Evolutionary conservation across 2,113 vertebrate genomes (phyloP), one percentile per base, ranked within the genome.

Genomic region (Condylura cristata): DNA sequence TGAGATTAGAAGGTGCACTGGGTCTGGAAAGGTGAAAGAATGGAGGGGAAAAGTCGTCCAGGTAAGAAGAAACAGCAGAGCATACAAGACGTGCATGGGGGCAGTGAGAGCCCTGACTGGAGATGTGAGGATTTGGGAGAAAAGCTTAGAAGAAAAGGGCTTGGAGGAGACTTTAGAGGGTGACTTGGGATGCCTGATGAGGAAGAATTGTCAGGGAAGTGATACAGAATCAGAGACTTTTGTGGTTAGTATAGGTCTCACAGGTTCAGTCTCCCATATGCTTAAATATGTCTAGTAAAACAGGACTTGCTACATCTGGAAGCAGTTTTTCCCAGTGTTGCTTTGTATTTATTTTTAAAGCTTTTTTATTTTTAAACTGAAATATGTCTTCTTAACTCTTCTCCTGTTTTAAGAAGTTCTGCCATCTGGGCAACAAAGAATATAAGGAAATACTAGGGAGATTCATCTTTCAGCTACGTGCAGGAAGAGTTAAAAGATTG

Each of bases 311-410:
- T 63, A 56, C 66, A 51, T 83, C 51, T 84, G 93, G 93, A 90
- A 92, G 51, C 53, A 84, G 24, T 24, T 87, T 80, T 95, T 95
- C 86, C 75, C 39, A 80, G n/a, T 65, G 70, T 83, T 94, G 66
- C 53, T 92, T 94, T 93, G 81, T 83, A 70, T 95, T 95, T 96
- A 85, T 96, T 97, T 96, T 90, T 93, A 95, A 92, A 90, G 24
- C 51, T 60, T 89, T 95, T 92, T 85, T 81, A 10, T 80, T 75
- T 65, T 92, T 92, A 91, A 93, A 89, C 65, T 71, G n/a, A 85
- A 94, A 78, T 86, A 93, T 92, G 86, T 87, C 58, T 92, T 24
- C 72, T 93, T 92, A 95, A 89, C 46, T 83, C 94, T 95, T 34
- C 94, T 94, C 39, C 78, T 93, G 92, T 96, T 94, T 76, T 84